Evolutionary conservation across 1,140 invertebrate genomes (phyloP), one percentile per base, ranked within the genome.

Genomic region (Pogonognathellus flavescens): DNA sequence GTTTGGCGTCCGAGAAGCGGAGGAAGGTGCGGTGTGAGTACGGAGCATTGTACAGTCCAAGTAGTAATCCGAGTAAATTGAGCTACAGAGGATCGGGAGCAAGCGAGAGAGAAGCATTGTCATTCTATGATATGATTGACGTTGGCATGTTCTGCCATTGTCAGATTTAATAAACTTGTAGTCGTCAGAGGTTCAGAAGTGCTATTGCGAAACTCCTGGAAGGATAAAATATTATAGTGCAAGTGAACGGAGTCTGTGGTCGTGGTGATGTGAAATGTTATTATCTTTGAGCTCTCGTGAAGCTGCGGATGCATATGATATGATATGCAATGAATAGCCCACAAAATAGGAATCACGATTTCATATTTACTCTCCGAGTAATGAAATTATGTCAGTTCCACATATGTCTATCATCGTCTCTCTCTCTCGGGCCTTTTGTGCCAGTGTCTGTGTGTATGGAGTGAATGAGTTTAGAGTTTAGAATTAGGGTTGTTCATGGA

Each of bases 141-240:
- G 86, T 87, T 82, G 49, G 50, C 83, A 59, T 82, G 83, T 85
- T 84, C 84, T 87, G 86, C 84, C 80, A 86, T 85, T 85, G 86
- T 87, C 86, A 87, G 86, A 84, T 87, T 87, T 86, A 87, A 87
- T 87, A 87, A 87, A 85, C 85, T 84, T 59, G 83, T 72, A 41
- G 70, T 76, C 70, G 70, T 76, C 70, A 76, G 25, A 76, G 70
- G 70, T 76, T 76, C 13, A 76, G 70, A 16, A 76, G 70, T 41
- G 18, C 6, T 76, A 76, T 41, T 76, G 70, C 16, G 70, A 76
- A 50, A 76, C 16, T 76, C 18, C 41, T 76, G 70, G 11, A 20
- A 76, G 70, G 31, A 18, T 18, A 76, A 57, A 41, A 41, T 41
- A 41, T 3, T 41, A 41, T 13, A 22, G 6, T 13, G 60, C 8